phyloP scores from a whole-genome alignment of 64 coral and sea anemone genomes.

The Montipora cactus region DNA sequence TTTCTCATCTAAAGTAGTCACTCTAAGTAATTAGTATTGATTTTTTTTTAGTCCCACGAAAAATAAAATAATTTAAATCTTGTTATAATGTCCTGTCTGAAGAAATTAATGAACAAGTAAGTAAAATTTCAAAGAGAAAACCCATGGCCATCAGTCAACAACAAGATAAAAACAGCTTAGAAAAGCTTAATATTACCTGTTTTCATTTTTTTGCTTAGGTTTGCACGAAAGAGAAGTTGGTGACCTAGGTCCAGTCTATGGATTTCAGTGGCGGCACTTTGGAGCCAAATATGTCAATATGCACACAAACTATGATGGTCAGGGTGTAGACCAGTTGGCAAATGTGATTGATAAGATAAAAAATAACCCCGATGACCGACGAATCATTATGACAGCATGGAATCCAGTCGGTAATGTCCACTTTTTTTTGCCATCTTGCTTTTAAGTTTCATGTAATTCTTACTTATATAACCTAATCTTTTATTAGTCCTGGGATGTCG shows the following conservation, averaged over 20 bases:
- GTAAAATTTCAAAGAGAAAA: too few relatives aligned
- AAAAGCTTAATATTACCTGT: neutral
- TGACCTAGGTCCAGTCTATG: slow-evolving; percentile 94
- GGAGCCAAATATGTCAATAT: slow-evolving; percentile 88
- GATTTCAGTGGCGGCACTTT: slow-evolving; percentile 99
- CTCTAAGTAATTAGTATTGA: too few relatives aligned
- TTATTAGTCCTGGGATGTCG: too few relatives aligned
- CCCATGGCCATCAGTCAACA: too few relatives aligned
- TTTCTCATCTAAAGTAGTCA: too few relatives aligned
- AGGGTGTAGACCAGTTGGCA: slow-evolving; percentile 89
- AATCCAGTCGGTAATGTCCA: slow-evolving; percentile 84
- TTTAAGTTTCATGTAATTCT: too few relatives aligned
- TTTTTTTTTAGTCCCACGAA: too few relatives aligned
- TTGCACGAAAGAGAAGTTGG: slow-evolving; percentile 79
- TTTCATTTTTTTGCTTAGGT: slow-evolving; percentile 13
- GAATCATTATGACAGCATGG: slow-evolving; percentile 98
- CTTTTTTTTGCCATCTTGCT: neutral
- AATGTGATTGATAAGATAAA: slow-evolving; percentile 94
- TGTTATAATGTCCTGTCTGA: too few relatives aligned
- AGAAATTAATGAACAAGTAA: too few relatives aligned
- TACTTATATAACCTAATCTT: too few relatives aligned
- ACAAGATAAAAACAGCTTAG: too few relatives aligned
- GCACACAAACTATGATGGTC: slow-evolving; percentile 74
- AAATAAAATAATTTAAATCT: too few relatives aligned
- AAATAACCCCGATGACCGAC: slow-evolving; percentile 85